These are phyloP conservation scores for Tetranychus truncatus DNA, from an alignment of 2,888 invertebrate species.

Conservation along the genomic window DNA sequence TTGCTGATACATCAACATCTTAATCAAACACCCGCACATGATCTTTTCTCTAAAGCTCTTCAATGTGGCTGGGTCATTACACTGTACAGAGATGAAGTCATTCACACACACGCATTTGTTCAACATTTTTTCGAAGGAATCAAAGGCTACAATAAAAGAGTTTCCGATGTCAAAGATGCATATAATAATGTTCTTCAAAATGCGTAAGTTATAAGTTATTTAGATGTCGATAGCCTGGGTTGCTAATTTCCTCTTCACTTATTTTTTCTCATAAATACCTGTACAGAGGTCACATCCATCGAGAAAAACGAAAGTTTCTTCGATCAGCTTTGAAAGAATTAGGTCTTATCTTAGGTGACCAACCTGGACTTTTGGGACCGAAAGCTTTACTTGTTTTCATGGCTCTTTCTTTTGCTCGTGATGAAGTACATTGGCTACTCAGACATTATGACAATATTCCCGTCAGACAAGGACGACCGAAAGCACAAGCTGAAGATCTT, in stretches of 20 bases:
- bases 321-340: constrained; percentile 86
- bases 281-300: constrained; percentile 56
- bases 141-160: constrained; percentile 78
- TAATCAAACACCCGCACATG: constrained; percentile 49
- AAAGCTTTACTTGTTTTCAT: constrained; percentile 90
- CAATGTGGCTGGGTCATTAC: constrained; percentile 86
- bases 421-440: constrained; percentile 87
- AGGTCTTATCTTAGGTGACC: constrained; percentile 83
- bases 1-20: constrained; percentile 73
- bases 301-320: constrained; percentile 86
- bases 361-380: constrained; percentile 89
- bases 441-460: constrained; percentile 93
- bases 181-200: constrained; percentile 73
- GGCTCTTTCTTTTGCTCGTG: constrained; percentile 80
- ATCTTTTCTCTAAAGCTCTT: constrained; percentile 71
- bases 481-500: constrained; percentile 56
- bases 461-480: constrained; percentile 51
- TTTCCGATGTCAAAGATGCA: constrained; percentile 88
- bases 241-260: not conserved
- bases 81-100: constrained; percentile 87
- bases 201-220: constrained; percentile 40
- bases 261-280: constrained; percentile 16
- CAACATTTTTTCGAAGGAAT: constrained; percentile 80
- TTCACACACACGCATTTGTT: constrained; percentile 83
- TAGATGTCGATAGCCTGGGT: not conserved